phyloP scores from a whole-genome alignment of 2,113 vertebrate genomes.

The Pimephales promelas region DNA sequence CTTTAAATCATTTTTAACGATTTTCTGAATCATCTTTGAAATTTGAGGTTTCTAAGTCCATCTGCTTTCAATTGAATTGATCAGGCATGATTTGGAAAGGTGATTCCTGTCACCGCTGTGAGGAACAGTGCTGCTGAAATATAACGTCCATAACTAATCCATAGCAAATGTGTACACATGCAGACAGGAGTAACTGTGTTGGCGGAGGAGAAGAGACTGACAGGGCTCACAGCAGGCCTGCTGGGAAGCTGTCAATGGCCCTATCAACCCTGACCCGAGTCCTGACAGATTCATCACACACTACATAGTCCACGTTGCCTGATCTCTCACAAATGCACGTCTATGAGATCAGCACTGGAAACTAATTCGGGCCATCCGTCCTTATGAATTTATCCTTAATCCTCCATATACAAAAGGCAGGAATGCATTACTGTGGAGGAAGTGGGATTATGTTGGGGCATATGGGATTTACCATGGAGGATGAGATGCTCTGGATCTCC shows the following conservation, averaged over 20 bases:
- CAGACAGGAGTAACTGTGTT: constrained; percentile 53
- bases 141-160: constrained; percentile 80
- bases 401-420: neutral
- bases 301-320: neutral
- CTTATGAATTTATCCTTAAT: neutral
- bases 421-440: neutral
- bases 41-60: neutral
- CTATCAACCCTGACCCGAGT: constrained; percentile 72
- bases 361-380: neutral
- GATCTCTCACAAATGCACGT: neutral
- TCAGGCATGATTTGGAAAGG: neutral
- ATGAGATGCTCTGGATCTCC: neutral
- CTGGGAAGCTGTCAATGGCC: constrained; percentile 81
- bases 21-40: neutral
- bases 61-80: neutral
- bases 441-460: neutral
- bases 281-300: constrained; percentile 57
- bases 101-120: neutral
- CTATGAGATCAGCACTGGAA: neutral
- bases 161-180: constrained; percentile 76
- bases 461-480: neutral
- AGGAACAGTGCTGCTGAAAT: constrained; percentile 67
- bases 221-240: constrained; percentile 76
- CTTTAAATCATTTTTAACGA: neutral
- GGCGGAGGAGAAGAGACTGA: constrained; percentile 48